These are phyloP conservation scores for Menidia beryllina DNA, from an alignment of 2,113 vertebrate genomes.

Conservation along the genomic window DNA sequence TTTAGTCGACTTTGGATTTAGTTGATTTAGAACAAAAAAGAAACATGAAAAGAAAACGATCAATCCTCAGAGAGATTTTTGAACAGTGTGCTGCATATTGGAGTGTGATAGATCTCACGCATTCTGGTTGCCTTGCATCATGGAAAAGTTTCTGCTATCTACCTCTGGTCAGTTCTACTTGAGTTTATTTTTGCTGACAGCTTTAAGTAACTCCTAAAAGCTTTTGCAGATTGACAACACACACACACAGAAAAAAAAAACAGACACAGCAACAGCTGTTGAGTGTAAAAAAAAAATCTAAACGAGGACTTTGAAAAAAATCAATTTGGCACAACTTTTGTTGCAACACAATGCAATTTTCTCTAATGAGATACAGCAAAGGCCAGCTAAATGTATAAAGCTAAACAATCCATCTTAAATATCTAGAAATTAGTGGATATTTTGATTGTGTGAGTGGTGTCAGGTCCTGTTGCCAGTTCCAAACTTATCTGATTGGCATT, in stretches of 20 bases:
- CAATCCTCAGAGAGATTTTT: slow-evolving; percentile 8
- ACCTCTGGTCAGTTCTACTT: slow-evolving; percentile 47
- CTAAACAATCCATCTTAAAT: neutral
- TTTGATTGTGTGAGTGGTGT: neutral
- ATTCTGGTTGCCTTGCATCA: slow-evolving; percentile 32
- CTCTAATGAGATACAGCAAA: neutral
- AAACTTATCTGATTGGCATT: slow-evolving; percentile 4
- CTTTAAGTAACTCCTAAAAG: neutral
- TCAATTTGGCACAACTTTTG: neutral
- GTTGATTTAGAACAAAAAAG: neutral
- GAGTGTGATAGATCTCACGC: slow-evolving; percentile 5
- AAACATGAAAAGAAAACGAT: neutral
- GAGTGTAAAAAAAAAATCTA: neutral
- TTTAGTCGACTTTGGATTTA: no score
- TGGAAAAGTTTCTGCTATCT: slow-evolving; percentile 25
- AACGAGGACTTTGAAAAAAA: no score
- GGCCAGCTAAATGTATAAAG: neutral
- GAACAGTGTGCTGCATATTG: slow-evolving; percentile 1
- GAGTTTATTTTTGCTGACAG: slow-evolving; percentile 4
- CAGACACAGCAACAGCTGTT: neutral
- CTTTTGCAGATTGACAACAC: neutral
- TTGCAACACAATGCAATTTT: neutral
- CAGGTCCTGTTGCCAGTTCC: neutral
- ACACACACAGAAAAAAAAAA: neutral
- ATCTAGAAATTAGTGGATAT: neutral